These are phyloP conservation scores for Drosophila busckii DNA, from an alignment of 1,140 invertebrate genomes.

Conservation along the genomic window DNA sequence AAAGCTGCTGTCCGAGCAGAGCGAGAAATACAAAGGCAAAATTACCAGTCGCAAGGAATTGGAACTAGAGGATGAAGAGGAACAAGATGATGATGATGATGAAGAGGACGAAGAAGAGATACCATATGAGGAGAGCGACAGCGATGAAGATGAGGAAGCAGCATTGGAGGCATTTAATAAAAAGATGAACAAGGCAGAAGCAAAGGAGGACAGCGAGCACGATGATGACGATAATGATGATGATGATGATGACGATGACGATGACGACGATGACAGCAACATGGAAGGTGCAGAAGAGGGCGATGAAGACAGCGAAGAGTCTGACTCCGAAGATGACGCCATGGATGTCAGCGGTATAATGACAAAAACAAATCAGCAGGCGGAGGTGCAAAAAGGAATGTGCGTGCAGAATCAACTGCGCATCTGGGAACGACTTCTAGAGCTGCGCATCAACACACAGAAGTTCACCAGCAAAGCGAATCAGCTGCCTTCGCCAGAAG, in stretches of 20 bases:
- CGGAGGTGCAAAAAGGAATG: conserved; percentile 86
- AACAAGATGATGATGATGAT: conserved; percentile 43
- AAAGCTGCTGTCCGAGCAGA: conserved; percentile 83
- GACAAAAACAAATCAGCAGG: conserved; percentile 74
- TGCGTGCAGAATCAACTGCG: conserved; percentile 87
- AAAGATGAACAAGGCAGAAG: conserved; percentile 16
- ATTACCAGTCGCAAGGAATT: conserved; percentile 82
- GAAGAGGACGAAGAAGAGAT: conserved; percentile 29
- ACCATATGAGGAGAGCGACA: conserved; percentile 66
- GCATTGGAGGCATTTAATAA: conserved; percentile 29
- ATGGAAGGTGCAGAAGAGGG: too few relatives aligned
- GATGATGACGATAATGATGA: conserved; percentile 23
- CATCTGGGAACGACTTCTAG: conserved; percentile 90
- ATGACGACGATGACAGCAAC: conserved; percentile 31
- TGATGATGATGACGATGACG: conserved; percentile 45
- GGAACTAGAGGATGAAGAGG: conserved; percentile 49
- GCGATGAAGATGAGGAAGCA: conserved; percentile 45
- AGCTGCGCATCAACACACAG: conserved; percentile 91
- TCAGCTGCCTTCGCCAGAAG: conserved; percentile 85
- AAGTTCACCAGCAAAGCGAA: conserved; percentile 87
- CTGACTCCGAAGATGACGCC: conserved; percentile 55
- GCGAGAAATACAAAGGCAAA: conserved; percentile 86
- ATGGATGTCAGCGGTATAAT: conserved; percentile 58
- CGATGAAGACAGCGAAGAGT: conserved; percentile 39
- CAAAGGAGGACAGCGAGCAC: neutral